These are phyloP conservation scores for Grammomys surdaster DNA, from an alignment of 2,113 vertebrate species.

Conservation along the genomic window DNA sequence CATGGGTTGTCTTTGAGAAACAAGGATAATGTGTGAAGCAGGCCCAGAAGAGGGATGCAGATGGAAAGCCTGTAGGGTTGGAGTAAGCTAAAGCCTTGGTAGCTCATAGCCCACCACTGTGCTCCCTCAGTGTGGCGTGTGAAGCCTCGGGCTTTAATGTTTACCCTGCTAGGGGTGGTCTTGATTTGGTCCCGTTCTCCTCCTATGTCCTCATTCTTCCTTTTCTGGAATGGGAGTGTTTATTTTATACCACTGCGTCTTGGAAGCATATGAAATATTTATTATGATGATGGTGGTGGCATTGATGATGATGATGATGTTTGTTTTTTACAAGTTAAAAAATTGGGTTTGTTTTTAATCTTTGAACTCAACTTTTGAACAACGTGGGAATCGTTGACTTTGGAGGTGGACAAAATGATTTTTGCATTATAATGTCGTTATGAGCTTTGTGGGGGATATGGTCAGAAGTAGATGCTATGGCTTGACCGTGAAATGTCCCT, in stretches of 20 bases:
- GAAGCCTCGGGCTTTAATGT: not conserved
- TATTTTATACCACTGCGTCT: not conserved
- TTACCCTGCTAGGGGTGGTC: not conserved
- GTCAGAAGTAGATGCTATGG: not conserved
- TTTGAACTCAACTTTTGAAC: not conserved
- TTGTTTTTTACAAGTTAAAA: too few species aligned
- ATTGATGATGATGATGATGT: too few species aligned
- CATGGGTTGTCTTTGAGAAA: too few species aligned
- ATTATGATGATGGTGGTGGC: not conserved
- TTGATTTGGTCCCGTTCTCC: not conserved
- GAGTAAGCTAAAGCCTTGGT: not conserved
- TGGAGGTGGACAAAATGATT: not conserved
- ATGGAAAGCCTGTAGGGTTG: not conserved
- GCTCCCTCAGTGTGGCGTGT: not conserved
- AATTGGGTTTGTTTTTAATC: not conserved
- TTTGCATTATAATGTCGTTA: not conserved
- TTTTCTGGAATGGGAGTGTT: not conserved
- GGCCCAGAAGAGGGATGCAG: not conserved
- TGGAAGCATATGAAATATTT: not conserved
- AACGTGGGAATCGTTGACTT: not conserved
- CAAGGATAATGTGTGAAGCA: not conserved
- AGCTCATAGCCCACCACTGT: not conserved
- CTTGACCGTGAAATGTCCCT: not conserved
- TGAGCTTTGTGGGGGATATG: not conserved
- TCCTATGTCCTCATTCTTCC: not conserved